These are phyloP conservation scores for Urosaurus nigricauda DNA, from an alignment of 2,797 vertebrate species.

Conservation along the genomic window DNA sequence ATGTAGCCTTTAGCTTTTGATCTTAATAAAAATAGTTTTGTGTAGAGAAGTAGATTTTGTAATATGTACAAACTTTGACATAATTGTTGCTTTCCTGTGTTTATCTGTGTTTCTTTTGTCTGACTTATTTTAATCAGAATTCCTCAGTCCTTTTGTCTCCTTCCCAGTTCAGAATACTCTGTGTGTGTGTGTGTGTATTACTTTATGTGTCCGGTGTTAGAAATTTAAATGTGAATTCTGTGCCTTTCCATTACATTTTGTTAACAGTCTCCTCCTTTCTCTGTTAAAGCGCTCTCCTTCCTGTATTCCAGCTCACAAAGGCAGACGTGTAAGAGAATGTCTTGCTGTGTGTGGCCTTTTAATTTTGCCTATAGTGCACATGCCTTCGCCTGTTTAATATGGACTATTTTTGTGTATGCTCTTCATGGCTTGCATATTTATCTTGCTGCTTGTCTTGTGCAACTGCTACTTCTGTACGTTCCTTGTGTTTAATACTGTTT, in stretches of 20 bases:
- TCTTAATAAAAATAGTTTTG: neutral
- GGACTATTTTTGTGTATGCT: constrained; percentile 55
- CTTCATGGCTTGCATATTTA: constrained; percentile 61
- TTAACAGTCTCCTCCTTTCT: constrained; percentile 85
- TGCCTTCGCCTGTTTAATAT: constrained; percentile 74
- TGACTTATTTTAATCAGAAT: constrained; percentile 32
- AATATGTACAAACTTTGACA: constrained; percentile 16
- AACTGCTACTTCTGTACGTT: constrained; percentile 70
- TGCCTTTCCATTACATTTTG: constrained; percentile 69
- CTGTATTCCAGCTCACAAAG: constrained; percentile 95
- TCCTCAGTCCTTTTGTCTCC: constrained; percentile 22
- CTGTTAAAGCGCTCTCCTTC: constrained; percentile 93
- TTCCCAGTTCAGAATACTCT: constrained; percentile 22
- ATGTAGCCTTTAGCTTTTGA: neutral
- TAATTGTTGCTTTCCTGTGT: constrained; percentile 14
- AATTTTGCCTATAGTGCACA: constrained; percentile 79
- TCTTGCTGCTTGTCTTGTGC: constrained; percentile 76
- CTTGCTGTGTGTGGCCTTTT: constrained; percentile 75
- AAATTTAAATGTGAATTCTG: constrained; percentile 44
- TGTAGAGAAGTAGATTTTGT: neutral
- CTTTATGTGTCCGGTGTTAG: constrained; percentile 51
- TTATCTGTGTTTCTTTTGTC: constrained; percentile 29
- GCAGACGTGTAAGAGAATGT: constrained; percentile 97
- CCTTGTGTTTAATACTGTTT: constrained; percentile 63
- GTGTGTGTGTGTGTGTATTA: constrained; percentile 28